These are phyloP conservation scores for Phrynosoma platyrhinos DNA, from an alignment of 2,113 vertebrate species.

Conservation along the genomic window DNA sequence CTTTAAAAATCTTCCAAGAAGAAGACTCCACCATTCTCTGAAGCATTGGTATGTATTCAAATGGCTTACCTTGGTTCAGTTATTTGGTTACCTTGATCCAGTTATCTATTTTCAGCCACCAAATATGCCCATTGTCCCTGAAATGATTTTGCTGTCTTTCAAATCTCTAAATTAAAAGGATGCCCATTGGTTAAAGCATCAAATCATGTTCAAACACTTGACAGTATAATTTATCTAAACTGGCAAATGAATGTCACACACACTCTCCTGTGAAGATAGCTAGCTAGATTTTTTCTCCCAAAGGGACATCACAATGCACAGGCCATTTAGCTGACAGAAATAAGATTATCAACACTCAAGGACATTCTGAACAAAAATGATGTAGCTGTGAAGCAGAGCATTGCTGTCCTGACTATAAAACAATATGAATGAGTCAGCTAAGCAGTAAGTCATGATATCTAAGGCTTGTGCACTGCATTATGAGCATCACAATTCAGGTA, in stretches of 20 bases:
- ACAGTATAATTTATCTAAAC: slow-evolving; percentile 45
- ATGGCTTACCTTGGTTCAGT: no score
- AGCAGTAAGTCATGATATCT: slow-evolving; percentile 43
- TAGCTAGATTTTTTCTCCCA: slow-evolving; percentile 8
- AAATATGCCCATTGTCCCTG: neutral
- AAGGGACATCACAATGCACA: slow-evolving; percentile 18
- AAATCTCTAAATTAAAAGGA: slow-evolving; percentile 15
- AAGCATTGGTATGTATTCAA: no score
- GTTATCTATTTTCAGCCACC: no score
- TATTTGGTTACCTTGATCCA: no score
- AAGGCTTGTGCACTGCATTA: neutral
- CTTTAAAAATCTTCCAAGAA: no score
- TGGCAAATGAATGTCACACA: slow-evolving; percentile 6
- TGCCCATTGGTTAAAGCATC: slow-evolving; percentile 50
- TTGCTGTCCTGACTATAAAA: slow-evolving; percentile 41
- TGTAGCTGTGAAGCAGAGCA: slow-evolving; percentile 56
- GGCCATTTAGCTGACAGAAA: slow-evolving; percentile 63
- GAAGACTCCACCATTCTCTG: no score
- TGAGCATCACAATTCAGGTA: slow-evolving; percentile 24
- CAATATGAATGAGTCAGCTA: slow-evolving; percentile 33
- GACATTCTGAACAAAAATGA: slow-evolving; percentile 53
- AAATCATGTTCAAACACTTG: slow-evolving; percentile 39
- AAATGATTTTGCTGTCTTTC: neutral
- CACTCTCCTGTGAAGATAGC: neutral
- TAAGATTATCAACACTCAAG: slow-evolving; percentile 59